Evolutionary conservation across 1,140 invertebrate species (phyloP), one percentile per base, ranked within the genome.

Genomic region (Zaprionus lachaisei): DNA sequence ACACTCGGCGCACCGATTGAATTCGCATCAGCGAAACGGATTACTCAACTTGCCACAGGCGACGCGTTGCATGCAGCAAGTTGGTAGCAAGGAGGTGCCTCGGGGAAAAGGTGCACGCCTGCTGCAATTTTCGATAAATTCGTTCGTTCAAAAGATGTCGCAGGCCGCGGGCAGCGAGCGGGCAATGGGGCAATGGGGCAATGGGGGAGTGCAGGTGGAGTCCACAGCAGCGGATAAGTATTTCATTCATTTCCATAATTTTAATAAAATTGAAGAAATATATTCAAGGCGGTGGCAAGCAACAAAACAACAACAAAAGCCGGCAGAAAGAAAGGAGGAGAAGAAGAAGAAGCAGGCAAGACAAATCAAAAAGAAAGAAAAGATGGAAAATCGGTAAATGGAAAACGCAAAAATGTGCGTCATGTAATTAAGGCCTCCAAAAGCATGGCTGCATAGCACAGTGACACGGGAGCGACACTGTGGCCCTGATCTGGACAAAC

Each of bases 231-330:
- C 37, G 47, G 44, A 68, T 49, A 75, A 75, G 89, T 85, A 89
- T 90, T 89, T 84, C 84, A 89, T 90, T 89, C 84, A 90, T 90
- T 90, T 90, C 85, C 85, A 90, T 90, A 90, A 90, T 90, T 85
- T 90, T 90, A 90, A 90, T 90, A 90, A 90, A 90, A 90, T 90
- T 90, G 85, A 85, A 90, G 85, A 90, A 90, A 90, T 85, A 90
- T 90, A 90, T 90, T 90, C 81, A 84, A 84, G 85, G 77, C 84
- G 73, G 44, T 73, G 73, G 54, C 84, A 67, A 69, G 55, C 41
- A 34, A 41, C 67, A 17, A 55, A 70, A 57, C 56, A 67, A 31
- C 31, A 58, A 51, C 47, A 70, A 22, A 67, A 34, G 31, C 31
- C 49, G 51, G 63, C 22, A 63, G 55, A 79, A 83, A 79, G 62